phyloP scores from a whole-genome alignment of 2,888 invertebrate genomes.

The Tachystola acroxantha region DNA sequence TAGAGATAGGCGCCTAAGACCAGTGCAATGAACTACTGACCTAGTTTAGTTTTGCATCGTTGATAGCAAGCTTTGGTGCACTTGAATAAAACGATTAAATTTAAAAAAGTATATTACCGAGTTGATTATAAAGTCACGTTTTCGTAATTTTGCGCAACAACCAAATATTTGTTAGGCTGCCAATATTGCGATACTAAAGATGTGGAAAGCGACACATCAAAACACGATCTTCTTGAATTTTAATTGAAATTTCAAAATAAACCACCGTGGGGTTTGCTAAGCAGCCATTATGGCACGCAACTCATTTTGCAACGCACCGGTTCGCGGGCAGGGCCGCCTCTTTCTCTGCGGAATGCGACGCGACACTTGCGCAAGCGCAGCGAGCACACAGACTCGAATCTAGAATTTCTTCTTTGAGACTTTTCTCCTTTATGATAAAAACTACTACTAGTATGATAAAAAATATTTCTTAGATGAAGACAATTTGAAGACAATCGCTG shows the following conservation, averaged over 20 bases:
- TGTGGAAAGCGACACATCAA: constrained; percentile 38
- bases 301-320: constrained; percentile 47
- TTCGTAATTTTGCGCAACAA: constrained; percentile 13
- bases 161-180: constrained; percentile 29
- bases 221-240: constrained; percentile 54
- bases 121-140: background rate
- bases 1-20: too few relatives aligned
- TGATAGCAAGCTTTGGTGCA: background rate
- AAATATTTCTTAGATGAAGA: too few relatives aligned
- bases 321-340: constrained; percentile 48
- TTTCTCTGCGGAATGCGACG: constrained; percentile 59
- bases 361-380: constrained; percentile 17
- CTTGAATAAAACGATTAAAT: background rate
- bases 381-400: constrained; percentile 2
- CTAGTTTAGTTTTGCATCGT: too few relatives aligned
- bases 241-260: constrained; percentile 61
- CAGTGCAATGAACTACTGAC: too few relatives aligned
- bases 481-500: too few relatives aligned
- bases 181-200: constrained; percentile 33
- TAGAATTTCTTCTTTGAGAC: background rate
- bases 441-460: too few relatives aligned
- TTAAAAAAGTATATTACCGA: background rate
- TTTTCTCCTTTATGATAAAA: background rate
- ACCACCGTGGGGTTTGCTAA: constrained; percentile 47
- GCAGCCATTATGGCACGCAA: constrained; percentile 41